phyloP scores from a whole-genome alignment of 1,140 invertebrate genomes.

The Neocloeon triangulifer region DNA sequence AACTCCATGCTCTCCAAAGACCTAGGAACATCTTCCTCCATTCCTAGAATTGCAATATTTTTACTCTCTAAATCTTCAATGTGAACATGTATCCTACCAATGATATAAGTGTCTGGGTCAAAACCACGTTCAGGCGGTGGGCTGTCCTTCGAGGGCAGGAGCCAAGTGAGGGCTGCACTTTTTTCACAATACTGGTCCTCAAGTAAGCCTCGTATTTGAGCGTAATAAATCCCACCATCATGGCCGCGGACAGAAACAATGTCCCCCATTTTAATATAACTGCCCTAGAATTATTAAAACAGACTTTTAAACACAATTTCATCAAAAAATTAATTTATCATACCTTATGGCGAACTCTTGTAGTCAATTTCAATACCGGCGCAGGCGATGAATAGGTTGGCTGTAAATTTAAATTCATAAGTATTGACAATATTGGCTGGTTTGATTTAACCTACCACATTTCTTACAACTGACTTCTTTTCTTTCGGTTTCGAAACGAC shows the following conservation, averaged over 20 bases:
- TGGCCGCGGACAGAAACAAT: slow-evolving; percentile 67
- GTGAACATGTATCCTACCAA: slow-evolving; percentile 28
- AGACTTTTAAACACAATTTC: slow-evolving; percentile 1
- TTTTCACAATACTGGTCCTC: slow-evolving; percentile 87
- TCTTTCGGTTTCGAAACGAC: slow-evolving; percentile 41
- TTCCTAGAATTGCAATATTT: slow-evolving; percentile 29
- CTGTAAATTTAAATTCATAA: slow-evolving; percentile 1
- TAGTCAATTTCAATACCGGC: slow-evolving; percentile 51
- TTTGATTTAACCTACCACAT: slow-evolving; percentile 23
- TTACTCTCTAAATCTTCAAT: slow-evolving; percentile 1
- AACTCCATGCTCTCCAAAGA: slow-evolving; percentile 76
- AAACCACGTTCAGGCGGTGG: slow-evolving; percentile 54
- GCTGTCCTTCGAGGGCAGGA: slow-evolving; percentile 61
- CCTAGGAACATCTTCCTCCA: slow-evolving; percentile 72
- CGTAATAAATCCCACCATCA: slow-evolving; percentile 60
- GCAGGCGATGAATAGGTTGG: slow-evolving; percentile 8
- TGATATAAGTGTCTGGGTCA: slow-evolving; percentile 75
- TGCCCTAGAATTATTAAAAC: slow-evolving; percentile 26
- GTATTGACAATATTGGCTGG: neutral
- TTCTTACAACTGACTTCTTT: slow-evolving; percentile 56
- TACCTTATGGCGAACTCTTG: slow-evolving; percentile 39
- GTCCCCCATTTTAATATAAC: slow-evolving; percentile 74
- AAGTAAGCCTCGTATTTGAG: slow-evolving; percentile 68
- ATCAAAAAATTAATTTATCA: slow-evolving; percentile 7
- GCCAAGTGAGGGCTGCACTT: slow-evolving; percentile 80